A percentile compares a stretch with the other conserved stretches of the same genome.
Conservation (phyloP, 1,140 invertebrate genomes). For the Ephestia elutella region DNA sequence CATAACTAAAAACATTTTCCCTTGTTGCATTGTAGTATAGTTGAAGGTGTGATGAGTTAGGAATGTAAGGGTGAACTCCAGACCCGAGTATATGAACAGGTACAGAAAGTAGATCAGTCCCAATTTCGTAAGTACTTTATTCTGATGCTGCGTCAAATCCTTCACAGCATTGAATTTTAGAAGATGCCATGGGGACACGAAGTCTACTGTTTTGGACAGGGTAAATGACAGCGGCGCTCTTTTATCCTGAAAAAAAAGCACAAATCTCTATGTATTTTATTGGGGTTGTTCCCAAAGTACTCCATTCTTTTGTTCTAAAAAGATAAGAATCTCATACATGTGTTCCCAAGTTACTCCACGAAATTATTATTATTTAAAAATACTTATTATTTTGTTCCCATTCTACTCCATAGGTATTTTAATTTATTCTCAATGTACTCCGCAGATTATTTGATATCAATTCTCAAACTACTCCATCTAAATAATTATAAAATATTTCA, state of each 20-base stretch:
- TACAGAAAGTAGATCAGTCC: constrained; percentile 95
- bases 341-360: too few relatives aligned
- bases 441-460: too few relatives aligned
- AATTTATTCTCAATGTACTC: too few relatives aligned
- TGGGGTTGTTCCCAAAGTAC: too few relatives aligned
- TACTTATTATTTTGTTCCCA: too few relatives aligned
- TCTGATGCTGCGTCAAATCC: constrained; percentile 76
- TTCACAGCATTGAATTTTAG: constrained; percentile 79
- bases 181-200: constrained; percentile 75
- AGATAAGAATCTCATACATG: too few relatives aligned
- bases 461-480: too few relatives aligned
- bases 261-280: constrained; percentile 19
- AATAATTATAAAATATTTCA: too few relatives aligned
- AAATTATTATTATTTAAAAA: too few relatives aligned
- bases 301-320: too few relatives aligned
- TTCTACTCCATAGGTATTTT: too few relatives aligned
- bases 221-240: constrained; percentile 80
- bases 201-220: constrained; percentile 82
- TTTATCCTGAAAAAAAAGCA: constrained; percentile 76
- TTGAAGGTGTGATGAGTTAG: constrained; percentile 94
- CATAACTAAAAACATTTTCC: constrained; percentile 97
- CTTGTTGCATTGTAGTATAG: constrained; percentile 96
- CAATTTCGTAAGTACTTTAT: constrained; percentile 80
- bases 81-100: constrained; percentile 96
- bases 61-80: constrained; percentile 98